Percentiles rank a stretch among this genome's conserved stretches.
phyloP scores from a whole-genome alignment of 2,888 invertebrate genomes.

The Cryptocephalus primarius region DNA sequence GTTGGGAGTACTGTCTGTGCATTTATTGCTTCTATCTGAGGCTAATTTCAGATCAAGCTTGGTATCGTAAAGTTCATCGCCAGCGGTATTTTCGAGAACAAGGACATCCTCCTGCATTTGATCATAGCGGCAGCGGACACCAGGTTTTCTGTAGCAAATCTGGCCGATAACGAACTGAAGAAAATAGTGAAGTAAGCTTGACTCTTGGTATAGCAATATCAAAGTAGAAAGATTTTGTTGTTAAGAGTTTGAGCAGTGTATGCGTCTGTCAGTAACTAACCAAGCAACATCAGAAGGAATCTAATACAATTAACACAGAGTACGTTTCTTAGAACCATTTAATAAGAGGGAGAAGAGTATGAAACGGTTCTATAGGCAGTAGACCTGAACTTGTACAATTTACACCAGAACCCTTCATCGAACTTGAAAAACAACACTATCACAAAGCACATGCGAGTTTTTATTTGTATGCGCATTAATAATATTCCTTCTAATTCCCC shows the following conservation, averaged over 20 bases:
- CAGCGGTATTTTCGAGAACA: constrained; percentile 63
- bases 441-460: background rate
- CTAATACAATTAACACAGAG: background rate
- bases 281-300: no score
- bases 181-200: constrained; percentile 54
- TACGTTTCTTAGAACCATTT: background rate
- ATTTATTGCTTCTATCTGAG: no score
- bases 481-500: constrained; percentile 18
- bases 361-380: no score
- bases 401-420: no score
- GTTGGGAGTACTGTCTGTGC: no score
- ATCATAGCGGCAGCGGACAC: constrained; percentile 84
- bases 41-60: constrained; percentile 47
- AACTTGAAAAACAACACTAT: background rate
- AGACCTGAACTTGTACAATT: no score
- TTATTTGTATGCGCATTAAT: constrained; percentile 3
- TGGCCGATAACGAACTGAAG: constrained; percentile 76
- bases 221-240: background rate
- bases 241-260: no score
- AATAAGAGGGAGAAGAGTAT: no score
- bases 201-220: background rate
- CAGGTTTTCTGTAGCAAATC: constrained; percentile 77
- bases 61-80: constrained; percentile 74
- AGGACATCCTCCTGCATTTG: constrained; percentile 63
- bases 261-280: no score